These are phyloP conservation scores for Zaprionus capensis DNA, from an alignment of 1,140 invertebrate species.

Conservation along the genomic window DNA sequence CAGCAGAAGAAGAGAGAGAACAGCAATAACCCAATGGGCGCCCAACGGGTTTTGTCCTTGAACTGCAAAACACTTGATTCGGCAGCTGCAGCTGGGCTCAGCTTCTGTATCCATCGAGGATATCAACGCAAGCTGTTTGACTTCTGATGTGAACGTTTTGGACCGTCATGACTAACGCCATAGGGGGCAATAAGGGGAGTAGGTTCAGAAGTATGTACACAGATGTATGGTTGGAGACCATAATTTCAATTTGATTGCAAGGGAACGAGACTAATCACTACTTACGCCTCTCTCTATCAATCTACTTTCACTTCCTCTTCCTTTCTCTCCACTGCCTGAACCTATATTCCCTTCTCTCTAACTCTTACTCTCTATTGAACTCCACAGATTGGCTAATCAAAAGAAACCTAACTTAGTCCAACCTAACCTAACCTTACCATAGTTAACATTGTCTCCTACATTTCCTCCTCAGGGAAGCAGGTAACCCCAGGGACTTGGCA, in stretches of 20 bases:
- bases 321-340: fast-evolving
- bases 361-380: background rate
- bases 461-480: background rate
- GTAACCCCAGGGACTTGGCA: background rate
- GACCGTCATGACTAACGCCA: background rate
- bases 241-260: background rate
- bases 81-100: constrained; percentile 4
- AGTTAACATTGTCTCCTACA: background rate
- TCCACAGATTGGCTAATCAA: too few relatives aligned
- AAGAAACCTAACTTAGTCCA: background rate
- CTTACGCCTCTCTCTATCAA: background rate
- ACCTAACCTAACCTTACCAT: background rate
- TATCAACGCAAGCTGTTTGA: background rate
- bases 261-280: background rate
- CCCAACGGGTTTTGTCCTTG: constrained; percentile 47
- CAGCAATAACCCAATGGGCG: background rate
- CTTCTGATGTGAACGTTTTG: background rate
- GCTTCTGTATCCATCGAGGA: background rate
- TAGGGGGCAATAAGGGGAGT: background rate
- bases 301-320: too few relatives aligned
- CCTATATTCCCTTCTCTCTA: background rate
- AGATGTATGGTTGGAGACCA: too few relatives aligned
- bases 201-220: background rate
- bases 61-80: constrained; percentile 18
- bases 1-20: constrained; percentile 31